phyloP scores from a whole-genome alignment of 2,113 vertebrate genomes.

The Cygnus atratus region DNA sequence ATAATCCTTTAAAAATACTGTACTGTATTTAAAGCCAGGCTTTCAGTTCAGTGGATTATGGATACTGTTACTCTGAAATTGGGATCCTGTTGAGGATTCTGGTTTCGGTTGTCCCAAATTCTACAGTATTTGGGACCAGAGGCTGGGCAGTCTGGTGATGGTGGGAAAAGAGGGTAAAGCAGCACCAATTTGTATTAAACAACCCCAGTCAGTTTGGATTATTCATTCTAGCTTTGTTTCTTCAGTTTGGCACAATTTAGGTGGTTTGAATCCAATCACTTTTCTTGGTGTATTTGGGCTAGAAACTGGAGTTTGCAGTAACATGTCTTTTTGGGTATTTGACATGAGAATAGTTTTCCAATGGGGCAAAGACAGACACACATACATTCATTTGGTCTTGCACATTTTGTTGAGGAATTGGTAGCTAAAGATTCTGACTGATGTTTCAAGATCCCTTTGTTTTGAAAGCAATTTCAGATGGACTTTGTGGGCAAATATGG shows the following conservation, averaged over 20 bases:
- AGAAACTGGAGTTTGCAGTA: not conserved
- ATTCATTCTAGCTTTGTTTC: not conserved
- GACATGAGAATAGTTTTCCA: not conserved
- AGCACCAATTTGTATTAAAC: not conserved
- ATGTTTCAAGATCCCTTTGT: not conserved
- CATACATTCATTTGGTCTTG: not conserved
- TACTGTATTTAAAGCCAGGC: not conserved
- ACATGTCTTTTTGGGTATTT: not conserved
- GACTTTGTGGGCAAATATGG: not conserved
- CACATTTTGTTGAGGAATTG: not conserved
- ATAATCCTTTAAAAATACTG: not conserved
- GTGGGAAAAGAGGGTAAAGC: not conserved
- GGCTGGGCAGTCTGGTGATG: not conserved
- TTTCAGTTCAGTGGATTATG: not conserved
- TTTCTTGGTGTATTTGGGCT: not conserved
- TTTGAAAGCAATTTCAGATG: not conserved
- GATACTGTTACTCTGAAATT: not conserved
- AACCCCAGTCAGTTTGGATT: too few relatives aligned
- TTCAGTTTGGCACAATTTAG: not conserved
- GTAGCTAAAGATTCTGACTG: not conserved
- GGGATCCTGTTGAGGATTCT: not conserved
- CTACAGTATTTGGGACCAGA: not conserved
- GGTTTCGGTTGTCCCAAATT: not conserved
- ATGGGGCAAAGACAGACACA: not conserved
- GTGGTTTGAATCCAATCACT: not conserved